Evolutionary conservation across 2,797 vertebrate genomes (phyloP).

Genomic region (Xiphorhynchus erythropygius): DNA sequence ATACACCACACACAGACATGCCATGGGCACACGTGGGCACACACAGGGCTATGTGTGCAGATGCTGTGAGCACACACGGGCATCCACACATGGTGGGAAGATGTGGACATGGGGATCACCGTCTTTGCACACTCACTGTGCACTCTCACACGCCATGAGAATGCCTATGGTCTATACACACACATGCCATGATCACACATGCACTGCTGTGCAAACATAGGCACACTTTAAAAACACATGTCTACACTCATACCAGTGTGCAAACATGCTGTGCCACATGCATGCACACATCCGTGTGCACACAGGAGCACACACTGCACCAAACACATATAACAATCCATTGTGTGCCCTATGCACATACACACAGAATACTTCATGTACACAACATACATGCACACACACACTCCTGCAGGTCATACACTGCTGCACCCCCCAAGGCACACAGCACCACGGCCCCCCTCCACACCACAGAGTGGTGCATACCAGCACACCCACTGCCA

Average conservation of each 20-base stretch:
- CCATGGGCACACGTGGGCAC: not conserved
- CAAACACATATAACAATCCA: no score
- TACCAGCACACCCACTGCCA: not conserved
- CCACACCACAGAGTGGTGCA: not conserved
- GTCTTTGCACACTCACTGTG: accelerated
- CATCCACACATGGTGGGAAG: accelerated
- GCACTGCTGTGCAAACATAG: not conserved
- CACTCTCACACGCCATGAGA: accelerated
- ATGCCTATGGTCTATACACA: not conserved
- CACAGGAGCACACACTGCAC: not conserved
- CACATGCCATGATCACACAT: accelerated
- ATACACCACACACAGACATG: accelerated
- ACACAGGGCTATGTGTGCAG: no score
- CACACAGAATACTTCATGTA: not conserved
- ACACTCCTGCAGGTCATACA: not conserved
- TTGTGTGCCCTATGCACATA: not conserved
- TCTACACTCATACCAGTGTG: not conserved
- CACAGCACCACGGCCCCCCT: no score
- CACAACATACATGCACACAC: not conserved
- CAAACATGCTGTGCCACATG: accelerated
- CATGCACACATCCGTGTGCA: accelerated
- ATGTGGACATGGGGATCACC: accelerated
- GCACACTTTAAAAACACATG: no score
- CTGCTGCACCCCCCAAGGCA: not conserved
- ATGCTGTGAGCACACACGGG: not conserved